Percentiles rank a stretch among this genome's conserved stretches.
Evolutionary conservation across 2,888 invertebrate species (phyloP).

Genomic region (Melipona bicolor): DNA sequence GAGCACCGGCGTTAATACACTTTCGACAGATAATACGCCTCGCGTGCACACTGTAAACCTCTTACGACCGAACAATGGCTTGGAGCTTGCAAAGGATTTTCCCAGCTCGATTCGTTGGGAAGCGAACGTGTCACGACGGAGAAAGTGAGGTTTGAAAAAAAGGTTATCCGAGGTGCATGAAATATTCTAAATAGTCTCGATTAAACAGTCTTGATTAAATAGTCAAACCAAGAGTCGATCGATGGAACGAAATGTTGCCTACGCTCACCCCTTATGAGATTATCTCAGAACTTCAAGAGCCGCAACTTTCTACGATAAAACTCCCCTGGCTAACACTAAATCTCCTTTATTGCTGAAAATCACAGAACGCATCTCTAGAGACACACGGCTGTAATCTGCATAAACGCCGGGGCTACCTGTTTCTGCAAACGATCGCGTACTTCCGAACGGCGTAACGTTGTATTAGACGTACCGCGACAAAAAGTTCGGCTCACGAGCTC

Average conservation of each 20-base stretch:
- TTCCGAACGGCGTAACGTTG: not conserved
- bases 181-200: too few species aligned
- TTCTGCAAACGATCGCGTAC: not conserved
- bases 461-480: not conserved
- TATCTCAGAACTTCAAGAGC: not conserved
- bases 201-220: too few species aligned
- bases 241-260: not conserved
- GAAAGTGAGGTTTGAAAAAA: not conserved
- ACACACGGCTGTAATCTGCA: not conserved
- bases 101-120: not conserved
- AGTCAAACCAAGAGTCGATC: too few species aligned
- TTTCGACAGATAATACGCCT: not conserved
- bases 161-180: too few species aligned
- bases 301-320: not conserved
- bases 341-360: not conserved
- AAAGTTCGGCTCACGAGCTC: not conserved
- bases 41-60: not conserved
- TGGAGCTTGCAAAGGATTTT: not conserved
- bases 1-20: constrained; percentile 8
- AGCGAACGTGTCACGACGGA: not conserved
- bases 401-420: not conserved
- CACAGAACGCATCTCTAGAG: not conserved
- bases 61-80: not conserved
- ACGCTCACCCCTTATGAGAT: not conserved
- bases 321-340: not conserved